Evolutionary conservation across 2,113 vertebrate species (phyloP).

Genomic region (Nettapus auritus): DNA sequence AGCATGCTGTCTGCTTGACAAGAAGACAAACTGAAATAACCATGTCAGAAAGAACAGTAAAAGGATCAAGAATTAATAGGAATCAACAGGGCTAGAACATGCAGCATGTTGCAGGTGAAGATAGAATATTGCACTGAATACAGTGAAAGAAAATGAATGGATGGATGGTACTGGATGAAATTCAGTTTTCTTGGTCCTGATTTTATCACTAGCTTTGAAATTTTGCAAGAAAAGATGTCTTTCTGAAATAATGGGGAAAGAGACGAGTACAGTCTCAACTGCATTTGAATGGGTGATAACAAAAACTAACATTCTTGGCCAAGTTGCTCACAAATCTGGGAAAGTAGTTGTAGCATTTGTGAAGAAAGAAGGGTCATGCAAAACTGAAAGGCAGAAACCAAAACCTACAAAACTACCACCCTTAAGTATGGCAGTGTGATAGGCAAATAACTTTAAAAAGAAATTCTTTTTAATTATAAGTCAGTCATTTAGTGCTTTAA

Average conservation of each 20-base stretch:
- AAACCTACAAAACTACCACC: neutral
- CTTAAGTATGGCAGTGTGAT: neutral
- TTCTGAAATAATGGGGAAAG: neutral
- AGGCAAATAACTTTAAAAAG: neutral
- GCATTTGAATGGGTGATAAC: neutral
- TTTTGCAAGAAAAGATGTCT: neutral
- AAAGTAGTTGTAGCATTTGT: neutral
- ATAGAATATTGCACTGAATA: neutral
- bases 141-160: neutral
- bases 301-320: neutral
- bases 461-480: neutral
- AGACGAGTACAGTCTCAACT: neutral
- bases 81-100: neutral
- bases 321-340: neutral
- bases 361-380: neutral
- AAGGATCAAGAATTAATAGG: neutral
- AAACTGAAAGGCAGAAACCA: constrained; percentile 8
- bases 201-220: neutral
- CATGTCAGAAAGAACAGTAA: neutral
- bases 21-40: neutral
- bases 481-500: neutral
- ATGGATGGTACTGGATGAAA: neutral
- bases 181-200: neutral
- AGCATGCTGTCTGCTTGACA: neutral
- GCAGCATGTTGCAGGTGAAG: neutral